phyloP scores from a whole-genome alignment of 2,888 invertebrate species.

The Acanthoscelides obtectus region DNA sequence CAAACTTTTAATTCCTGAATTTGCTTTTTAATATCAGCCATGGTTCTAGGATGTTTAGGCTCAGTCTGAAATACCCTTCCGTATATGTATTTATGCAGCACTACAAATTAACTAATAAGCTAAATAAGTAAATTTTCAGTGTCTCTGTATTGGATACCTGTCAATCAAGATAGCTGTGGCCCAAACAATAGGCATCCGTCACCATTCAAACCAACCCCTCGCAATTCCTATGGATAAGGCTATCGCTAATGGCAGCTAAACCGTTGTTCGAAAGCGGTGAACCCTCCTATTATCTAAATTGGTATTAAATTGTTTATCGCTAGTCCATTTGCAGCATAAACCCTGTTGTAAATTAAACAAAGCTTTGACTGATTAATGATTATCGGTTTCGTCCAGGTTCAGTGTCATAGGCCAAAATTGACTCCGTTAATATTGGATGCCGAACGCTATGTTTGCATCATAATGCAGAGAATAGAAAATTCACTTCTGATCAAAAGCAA shows the following conservation, averaged over 20 bases:
- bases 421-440: not conserved
- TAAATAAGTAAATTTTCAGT: too few species aligned
- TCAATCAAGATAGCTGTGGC: not conserved
- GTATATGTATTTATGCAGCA: too few species aligned
- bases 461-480: too few species aligned
- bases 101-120: too few species aligned
- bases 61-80: too few species aligned
- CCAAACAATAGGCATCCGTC: not conserved
- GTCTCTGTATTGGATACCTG: too few species aligned
- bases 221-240: not conserved
- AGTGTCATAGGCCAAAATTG: not conserved
- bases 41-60: too few species aligned
- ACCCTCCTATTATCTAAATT: not conserved
- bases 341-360: not conserved
- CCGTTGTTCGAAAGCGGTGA: not conserved
- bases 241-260: not conserved
- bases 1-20: too few species aligned
- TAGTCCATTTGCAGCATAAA: not conserved
- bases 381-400: not conserved
- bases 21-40: too few species aligned
- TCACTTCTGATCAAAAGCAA: too few species aligned
- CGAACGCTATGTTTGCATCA: not conserved
- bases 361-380: not conserved
- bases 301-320: not conserved
- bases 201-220: not conserved